phyloP scores from a whole-genome alignment of 30 jellyfish, hydroid and myxozoan genomes.

The Chrysaora quinquecirrha region DNA sequence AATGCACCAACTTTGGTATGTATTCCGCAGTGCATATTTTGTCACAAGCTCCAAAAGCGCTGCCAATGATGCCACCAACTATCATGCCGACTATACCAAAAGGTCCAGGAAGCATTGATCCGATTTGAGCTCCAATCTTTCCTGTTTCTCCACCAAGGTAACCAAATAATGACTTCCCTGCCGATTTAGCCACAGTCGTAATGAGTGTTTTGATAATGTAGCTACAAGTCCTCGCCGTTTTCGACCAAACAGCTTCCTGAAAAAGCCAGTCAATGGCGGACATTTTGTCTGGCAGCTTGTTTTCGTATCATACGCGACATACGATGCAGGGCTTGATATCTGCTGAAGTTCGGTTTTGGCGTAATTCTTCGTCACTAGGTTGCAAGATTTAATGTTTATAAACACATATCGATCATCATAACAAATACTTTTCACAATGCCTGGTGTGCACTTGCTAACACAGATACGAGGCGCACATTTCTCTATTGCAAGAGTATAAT shows the following conservation, averaged over 20 bases:
- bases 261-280: constrained; percentile 78
- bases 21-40: constrained; percentile 18
- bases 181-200: constrained; percentile 8
- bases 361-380: constrained; percentile 9
- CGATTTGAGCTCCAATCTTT: constrained; percentile 57
- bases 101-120: constrained; percentile 63
- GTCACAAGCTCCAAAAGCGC: constrained; percentile 68
- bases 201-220: background rate
- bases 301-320: background rate
- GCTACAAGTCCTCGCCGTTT: constrained; percentile 43
- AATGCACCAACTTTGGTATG: constrained; percentile 27
- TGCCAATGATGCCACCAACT: constrained; percentile 70
- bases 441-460: constrained; percentile 63
- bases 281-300: constrained; percentile 49
- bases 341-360: constrained; percentile 14
- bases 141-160: constrained; percentile 60
- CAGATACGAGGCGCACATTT: constrained; percentile 69
- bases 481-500: constrained; percentile 37
- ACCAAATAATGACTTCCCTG: constrained; percentile 19
- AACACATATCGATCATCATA: constrained; percentile 31
- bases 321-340: constrained; percentile 16
- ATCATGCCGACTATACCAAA: constrained; percentile 62
- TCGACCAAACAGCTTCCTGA: constrained; percentile 58
- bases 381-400: constrained; percentile 32
- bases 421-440: constrained; percentile 42